Percentiles rank a stretch among this genome's conserved stretches.
Evolutionary conservation across 2,797 vertebrate genomes (phyloP).

Genomic region (Onychomys torridus): DNA sequence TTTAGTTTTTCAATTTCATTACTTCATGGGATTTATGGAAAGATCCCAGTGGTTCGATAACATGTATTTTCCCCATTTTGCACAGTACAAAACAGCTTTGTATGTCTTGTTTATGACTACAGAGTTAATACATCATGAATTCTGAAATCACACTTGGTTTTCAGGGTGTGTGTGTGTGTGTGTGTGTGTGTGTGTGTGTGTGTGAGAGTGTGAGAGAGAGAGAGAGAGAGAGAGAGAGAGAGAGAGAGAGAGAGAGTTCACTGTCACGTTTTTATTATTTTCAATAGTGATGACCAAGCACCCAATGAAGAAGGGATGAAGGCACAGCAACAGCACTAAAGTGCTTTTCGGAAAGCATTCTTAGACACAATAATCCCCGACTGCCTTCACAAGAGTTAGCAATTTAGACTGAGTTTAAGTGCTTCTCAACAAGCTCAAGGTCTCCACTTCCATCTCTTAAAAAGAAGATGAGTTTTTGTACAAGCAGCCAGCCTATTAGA

Average conservation of each 20-base stretch:
- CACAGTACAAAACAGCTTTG: background rate
- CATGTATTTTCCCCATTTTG: background rate
- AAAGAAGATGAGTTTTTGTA: background rate
- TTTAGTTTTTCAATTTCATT: background rate
- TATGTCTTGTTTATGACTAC: background rate
- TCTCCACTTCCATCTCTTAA: background rate
- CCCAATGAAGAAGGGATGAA: background rate
- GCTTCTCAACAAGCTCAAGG: background rate
- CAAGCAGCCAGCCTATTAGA: too few species aligned
- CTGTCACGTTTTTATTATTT: background rate
- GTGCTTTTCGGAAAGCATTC: background rate
- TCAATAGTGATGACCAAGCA: background rate
- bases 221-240: background rate
- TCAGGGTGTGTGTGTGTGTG: background rate
- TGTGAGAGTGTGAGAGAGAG: background rate
- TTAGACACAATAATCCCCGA: background rate
- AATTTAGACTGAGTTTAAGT: background rate
- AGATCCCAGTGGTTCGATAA: background rate
- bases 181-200: background rate
- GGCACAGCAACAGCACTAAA: background rate
- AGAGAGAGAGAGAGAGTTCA: background rate
- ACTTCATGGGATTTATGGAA: background rate
- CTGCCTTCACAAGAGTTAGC: background rate
- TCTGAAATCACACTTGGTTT: background rate
- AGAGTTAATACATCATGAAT: background rate